Base-by-base conservation (phyloP, 2,888 invertebrate genomes). In the Petrolisthes cinctipes region DNA sequence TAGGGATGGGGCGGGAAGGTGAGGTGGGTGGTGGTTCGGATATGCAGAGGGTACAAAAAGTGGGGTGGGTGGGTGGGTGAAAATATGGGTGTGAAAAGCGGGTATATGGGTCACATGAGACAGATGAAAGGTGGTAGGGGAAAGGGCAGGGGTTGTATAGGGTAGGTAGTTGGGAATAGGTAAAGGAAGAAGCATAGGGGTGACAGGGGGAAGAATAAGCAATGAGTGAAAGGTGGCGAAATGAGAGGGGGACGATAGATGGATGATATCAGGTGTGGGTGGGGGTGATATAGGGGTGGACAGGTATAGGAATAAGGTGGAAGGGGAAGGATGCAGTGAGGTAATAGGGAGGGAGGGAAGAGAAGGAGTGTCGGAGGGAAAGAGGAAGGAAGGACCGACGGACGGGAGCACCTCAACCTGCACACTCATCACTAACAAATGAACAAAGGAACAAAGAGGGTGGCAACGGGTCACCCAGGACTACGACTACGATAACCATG, bases 361-460 rank as follows among this genome's bases (percentile, higher is more conserved):
- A 37, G 37, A 37, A 37, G 20, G 7, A 37, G 37, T 14, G 75
- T 37, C 20, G 37, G 0, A 75, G 75, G 23, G 75, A 75, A 37
- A n/a, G 23, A 75, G 37, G 37, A 37, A 23, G 61, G 61, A 14
- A 17, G 11, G 11, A 61, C 7, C 6, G 61, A 61, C 9, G 11
- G 17, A 61, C 11, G 61, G 17, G 61, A 17, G 61, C 17, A 17
- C 61, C 61, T 83, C 54, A 83, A 61, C 73, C 53, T 53, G 57
- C 83, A 54, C 83, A 83, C 83, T 83, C 83, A 83, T 83, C 83
- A 83, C 83, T 71, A 75, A 83, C 83, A 83, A 73, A 83, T 75
- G 75, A 57, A 83, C 83, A 83, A 75, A 83, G 75, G 75, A 75
- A 83, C 83, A 83, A 75, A 83, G 75, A 83, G 57, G 75, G 61